Percentiles rank a stretch among this genome's conserved stretches.
Evolutionary conservation across 2,797 vertebrate species (phyloP).

Genomic region (Xenops minutus): DNA sequence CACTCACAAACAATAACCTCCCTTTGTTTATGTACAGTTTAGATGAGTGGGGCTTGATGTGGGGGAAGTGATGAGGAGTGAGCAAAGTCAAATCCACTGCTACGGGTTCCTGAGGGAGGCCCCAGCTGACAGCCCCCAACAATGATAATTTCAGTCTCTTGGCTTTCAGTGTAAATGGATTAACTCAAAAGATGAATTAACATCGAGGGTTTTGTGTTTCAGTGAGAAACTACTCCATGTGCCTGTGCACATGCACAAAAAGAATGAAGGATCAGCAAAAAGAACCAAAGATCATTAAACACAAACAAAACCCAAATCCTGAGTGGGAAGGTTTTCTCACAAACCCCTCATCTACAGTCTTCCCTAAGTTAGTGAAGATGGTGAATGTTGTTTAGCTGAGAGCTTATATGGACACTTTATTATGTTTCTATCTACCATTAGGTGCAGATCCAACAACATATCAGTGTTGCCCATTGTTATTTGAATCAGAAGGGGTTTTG

Average conservation of each 20-base stretch:
- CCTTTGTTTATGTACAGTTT: background rate
- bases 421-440: background rate
- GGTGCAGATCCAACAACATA: background rate
- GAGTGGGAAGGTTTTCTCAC: background rate
- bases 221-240: background rate
- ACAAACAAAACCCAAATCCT: background rate
- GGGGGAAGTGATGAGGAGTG: background rate
- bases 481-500: background rate
- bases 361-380: background rate
- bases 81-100: background rate
- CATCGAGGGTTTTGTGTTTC: background rate
- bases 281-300: background rate
- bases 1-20: background rate
- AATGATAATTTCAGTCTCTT: background rate
- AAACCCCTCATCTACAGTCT: background rate
- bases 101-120: background rate
- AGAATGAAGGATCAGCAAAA: conserved; percentile 5
- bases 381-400: background rate
- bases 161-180: conserved; percentile 12
- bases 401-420: background rate
- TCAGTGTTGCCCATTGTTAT: background rate
- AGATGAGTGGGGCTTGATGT: background rate
- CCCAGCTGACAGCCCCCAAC: background rate
- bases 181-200: conserved; percentile 25
- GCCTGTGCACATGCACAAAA: background rate